These are phyloP conservation scores for Plutella xylostella DNA, from an alignment of 2,888 invertebrate species.

Conservation along the genomic window DNA sequence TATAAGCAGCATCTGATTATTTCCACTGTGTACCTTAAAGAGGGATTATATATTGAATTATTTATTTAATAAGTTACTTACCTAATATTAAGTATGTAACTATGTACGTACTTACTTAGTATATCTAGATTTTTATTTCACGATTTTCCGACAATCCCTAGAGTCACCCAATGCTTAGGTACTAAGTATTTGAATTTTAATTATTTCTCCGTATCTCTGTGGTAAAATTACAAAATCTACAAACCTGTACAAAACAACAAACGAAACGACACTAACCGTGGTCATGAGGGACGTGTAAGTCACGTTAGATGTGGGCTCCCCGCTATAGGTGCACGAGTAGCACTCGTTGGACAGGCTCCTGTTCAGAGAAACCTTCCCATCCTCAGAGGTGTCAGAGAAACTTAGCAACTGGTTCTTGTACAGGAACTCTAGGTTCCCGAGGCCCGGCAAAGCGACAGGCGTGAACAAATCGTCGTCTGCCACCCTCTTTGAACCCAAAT, in stretches of 20 bases:
- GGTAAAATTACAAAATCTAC: too few species aligned
- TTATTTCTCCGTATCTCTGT: too few species aligned
- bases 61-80: too few species aligned
- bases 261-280: constrained; percentile 8
- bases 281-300: constrained; percentile 19
- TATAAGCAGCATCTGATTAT: neutral
- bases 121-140: too few species aligned
- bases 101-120: too few species aligned
- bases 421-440: neutral
- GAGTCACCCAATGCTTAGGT: too few species aligned
- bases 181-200: too few species aligned
- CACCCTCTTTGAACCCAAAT: constrained; percentile 59
- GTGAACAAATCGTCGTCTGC: constrained; percentile 34
- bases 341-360: too few species aligned
- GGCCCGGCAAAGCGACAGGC: constrained; percentile 37
- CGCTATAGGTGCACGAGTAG: constrained; percentile 21
- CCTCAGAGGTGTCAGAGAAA: neutral
- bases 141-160: too few species aligned
- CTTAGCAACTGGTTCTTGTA: neutral
- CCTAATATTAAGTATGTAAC: too few species aligned
- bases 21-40: constrained; percentile 5
- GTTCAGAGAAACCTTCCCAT: too few species aligned
- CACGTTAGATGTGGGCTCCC: constrained; percentile 19
- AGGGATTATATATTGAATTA: too few species aligned
- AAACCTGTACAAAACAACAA: neutral